These are phyloP conservation scores for Todiramphus saurophagus DNA, from an alignment of 2,113 vertebrate species.

Conservation along the genomic window DNA sequence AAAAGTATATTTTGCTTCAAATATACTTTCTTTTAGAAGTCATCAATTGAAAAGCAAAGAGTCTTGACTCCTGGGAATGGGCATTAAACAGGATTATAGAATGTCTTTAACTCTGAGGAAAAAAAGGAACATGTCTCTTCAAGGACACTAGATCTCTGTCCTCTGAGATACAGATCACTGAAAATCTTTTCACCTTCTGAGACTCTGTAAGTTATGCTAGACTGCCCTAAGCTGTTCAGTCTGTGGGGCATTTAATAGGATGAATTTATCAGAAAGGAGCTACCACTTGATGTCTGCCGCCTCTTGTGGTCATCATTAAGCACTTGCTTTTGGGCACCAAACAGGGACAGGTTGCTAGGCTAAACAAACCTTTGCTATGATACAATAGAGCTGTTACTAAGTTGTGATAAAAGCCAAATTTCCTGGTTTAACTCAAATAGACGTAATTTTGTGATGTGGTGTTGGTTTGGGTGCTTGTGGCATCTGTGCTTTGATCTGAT, in stretches of 20 bases:
- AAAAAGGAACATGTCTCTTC: accelerated
- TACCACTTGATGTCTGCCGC: not conserved
- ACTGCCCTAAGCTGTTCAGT: not conserved
- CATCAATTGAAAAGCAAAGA: not conserved
- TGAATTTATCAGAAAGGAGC: not conserved
- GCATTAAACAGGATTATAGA: not conserved
- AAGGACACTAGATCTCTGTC: not conserved
- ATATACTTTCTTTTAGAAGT: not conserved
- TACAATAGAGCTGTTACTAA: not conserved
- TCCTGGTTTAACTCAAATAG: not conserved
- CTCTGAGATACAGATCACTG: not conserved
- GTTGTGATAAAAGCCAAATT: not conserved
- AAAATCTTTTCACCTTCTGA: not conserved
- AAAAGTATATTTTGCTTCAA: not conserved
- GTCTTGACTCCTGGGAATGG: not conserved
- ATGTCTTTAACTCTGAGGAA: not conserved
- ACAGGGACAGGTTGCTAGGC: not conserved
- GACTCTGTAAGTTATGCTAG: not conserved
- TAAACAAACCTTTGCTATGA: not conserved
- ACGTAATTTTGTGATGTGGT: too few species aligned
- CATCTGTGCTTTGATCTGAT: not conserved
- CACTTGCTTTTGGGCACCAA: not conserved
- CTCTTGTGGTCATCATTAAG: not conserved
- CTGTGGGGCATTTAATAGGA: not conserved
- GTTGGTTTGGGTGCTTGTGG: not conserved